These are phyloP conservation scores for Leucoraja ocellata DNA, from an alignment of 2,797 vertebrate genomes.

Conservation along the genomic window DNA sequence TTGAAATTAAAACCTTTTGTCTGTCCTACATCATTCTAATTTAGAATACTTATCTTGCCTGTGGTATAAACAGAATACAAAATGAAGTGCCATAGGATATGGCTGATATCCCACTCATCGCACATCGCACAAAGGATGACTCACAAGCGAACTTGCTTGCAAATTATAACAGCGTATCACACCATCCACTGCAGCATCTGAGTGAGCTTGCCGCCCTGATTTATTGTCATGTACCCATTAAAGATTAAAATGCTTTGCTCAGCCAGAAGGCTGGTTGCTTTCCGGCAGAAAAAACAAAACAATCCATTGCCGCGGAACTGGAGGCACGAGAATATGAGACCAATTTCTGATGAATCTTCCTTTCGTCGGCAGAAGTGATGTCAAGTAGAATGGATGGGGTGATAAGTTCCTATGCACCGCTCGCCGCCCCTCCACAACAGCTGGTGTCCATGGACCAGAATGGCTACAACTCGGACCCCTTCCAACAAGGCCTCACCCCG, in stretches of 20 bases:
- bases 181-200: not conserved
- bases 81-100: conserved; percentile 17
- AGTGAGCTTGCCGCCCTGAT: not conserved
- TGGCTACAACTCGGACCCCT: conserved; percentile 91
- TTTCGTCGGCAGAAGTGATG: conserved; percentile 82
- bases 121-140: not conserved
- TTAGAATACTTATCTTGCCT: conserved; percentile 32
- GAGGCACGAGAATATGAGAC: not conserved
- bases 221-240: not conserved
- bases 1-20: conserved; percentile 21
- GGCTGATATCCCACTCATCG: not conserved
- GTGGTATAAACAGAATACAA: conserved; percentile 24
- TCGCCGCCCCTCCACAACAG: conserved; percentile 92
- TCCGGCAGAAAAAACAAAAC: conserved; percentile 40
- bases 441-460: conserved; percentile 97
- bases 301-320: conserved; percentile 38
- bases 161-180: not conserved
- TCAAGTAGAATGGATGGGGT: conserved; percentile 97
- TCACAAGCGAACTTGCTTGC: not conserved
- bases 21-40: conserved; percentile 14
- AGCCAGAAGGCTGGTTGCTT: conserved; percentile 40
- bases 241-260: conserved; percentile 24
- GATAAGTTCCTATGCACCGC: conserved; percentile 94
- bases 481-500: conserved; percentile 96
- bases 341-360: conserved; percentile 38